Evolutionary conservation across 64 coral and sea anemone genomes (phyloP), one percentile per base, ranked within the genome.

Genomic region (Orbicella faveolata): DNA sequence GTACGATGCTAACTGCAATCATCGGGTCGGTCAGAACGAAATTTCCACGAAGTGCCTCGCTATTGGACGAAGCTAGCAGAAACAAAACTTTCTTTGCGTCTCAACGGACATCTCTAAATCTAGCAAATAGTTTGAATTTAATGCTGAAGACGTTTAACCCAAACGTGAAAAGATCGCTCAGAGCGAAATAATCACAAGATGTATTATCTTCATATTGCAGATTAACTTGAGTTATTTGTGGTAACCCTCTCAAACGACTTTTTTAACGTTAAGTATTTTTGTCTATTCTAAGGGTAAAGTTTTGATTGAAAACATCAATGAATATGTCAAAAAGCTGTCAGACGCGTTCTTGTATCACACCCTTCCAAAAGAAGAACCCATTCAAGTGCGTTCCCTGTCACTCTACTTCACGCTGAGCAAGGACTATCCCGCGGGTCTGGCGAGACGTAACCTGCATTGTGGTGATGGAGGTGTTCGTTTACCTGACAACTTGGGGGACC

Each of bases 301-400:
- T 36, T 35, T 81, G 53, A 63, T 55, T 10, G 55, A 81, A 63
- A 63, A 55, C 54, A 63, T 81, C 14, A 33, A 33, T 35, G 79
- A 81, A 13, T 81, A 81, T 23, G 52, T 63, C 54, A 59, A 52
- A 35, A 21, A 30, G n/a, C 57, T 81, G 25, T 63, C 79, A 19
- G 54, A 63, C 79, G 34, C 79, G 14, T 81, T 63, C 25, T 35
- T 57, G 11, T 7, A 26, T 15, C 79, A 81, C 79, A 16, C 23
- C 54, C 55, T 81, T 18, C 79, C 79, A 35, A 59, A 57, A 81
- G 79, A 81, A 25, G 79, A 81, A 63, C 79, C 79, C 30, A 81
- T 81, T 63, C 79, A 81, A 81, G 79, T 81, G 26, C 79, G 79
- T 14, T 81, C 79, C 15, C 30, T 17, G 30, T 64, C 79, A 63